Evolutionary conservation across 2,113 vertebrate genomes (phyloP).

Genomic region (Mobula birostris): DNA sequence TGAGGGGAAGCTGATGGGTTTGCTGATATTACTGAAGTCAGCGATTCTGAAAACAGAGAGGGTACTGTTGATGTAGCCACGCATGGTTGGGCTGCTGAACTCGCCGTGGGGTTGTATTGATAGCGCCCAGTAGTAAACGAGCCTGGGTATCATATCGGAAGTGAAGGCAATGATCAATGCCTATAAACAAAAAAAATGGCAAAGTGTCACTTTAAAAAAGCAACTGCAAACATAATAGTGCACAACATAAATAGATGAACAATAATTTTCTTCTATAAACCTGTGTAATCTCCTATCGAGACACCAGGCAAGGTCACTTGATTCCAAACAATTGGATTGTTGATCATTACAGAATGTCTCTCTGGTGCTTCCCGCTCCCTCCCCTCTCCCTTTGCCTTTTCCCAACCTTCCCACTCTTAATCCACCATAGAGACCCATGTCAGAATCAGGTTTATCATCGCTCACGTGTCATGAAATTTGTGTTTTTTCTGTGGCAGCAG

Average conservation of each 20-base stretch:
- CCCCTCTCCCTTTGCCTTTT: too few species aligned
- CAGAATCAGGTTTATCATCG: too few species aligned
- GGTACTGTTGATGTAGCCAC: conserved; percentile 81
- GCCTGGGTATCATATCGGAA: conserved; percentile 87
- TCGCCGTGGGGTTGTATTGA: conserved; percentile 71
- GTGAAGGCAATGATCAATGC: conserved; percentile 92
- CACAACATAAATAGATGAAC: neutral
- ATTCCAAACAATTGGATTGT: too few species aligned
- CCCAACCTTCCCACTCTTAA: too few species aligned
- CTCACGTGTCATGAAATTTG: too few species aligned
- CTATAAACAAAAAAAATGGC: conserved; percentile 51
- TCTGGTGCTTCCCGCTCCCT: too few species aligned
- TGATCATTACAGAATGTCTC: too few species aligned
- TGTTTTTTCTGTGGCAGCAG: too few species aligned
- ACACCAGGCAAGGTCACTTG: too few species aligned
- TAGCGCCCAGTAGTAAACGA: conserved; percentile 94
- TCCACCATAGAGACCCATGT: too few species aligned
- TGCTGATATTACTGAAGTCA: conserved; percentile 64
- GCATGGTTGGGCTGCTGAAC: conserved; percentile 63
- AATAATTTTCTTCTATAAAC: neutral
- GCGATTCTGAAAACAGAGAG: conserved; percentile 70
- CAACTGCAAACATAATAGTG: neutral
- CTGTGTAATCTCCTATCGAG: neutral
- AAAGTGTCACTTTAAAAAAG: neutral
- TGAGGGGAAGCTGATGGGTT: conserved; percentile 43